Percentiles rank a stretch among this genome's conserved stretches.
Conservation (phyloP, 2,888 invertebrate species). For the Cepaea hortensis region DNA sequence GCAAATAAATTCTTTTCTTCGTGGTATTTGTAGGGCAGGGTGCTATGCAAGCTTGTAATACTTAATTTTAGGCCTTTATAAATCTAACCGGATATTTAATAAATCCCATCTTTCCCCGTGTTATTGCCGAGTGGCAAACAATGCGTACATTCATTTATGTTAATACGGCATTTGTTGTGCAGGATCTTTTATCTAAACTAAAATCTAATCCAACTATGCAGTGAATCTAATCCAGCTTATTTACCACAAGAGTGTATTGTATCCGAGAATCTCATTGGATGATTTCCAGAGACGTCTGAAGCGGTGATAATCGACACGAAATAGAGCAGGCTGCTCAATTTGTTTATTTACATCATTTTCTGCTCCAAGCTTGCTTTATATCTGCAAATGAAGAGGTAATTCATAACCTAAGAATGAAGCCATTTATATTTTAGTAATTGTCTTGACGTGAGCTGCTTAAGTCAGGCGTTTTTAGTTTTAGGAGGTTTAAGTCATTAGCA, state of each 20-base stretch:
- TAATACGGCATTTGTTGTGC: too few species aligned
- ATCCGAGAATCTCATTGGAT: conserved; percentile 29
- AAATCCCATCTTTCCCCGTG: too few species aligned
- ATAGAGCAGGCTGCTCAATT: neutral
- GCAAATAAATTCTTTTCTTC: too few species aligned
- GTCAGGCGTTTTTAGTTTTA: neutral
- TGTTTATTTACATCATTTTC: conserved; percentile 24
- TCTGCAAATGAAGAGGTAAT: neutral
- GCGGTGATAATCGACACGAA: neutral
- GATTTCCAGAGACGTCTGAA: conserved; percentile 37
- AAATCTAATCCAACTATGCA: conserved; percentile 12
- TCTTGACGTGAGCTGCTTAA: neutral
- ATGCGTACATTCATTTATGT: too few species aligned
- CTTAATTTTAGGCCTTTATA: too few species aligned
- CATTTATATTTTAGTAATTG: neutral
- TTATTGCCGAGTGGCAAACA: too few species aligned
- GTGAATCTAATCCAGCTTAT: conserved; percentile 23
- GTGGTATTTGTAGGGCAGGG: too few species aligned
- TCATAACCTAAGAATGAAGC: neutral
- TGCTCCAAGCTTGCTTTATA: neutral
- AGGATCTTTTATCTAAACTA: too few species aligned
- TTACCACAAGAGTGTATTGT: conserved; percentile 9
- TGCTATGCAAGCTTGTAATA: too few species aligned
- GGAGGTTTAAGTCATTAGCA: neutral
- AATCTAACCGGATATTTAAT: too few species aligned